Base-by-base conservation (phyloP, 2,797 vertebrate genomes). In the Philypnodon macrostomus region DNA sequence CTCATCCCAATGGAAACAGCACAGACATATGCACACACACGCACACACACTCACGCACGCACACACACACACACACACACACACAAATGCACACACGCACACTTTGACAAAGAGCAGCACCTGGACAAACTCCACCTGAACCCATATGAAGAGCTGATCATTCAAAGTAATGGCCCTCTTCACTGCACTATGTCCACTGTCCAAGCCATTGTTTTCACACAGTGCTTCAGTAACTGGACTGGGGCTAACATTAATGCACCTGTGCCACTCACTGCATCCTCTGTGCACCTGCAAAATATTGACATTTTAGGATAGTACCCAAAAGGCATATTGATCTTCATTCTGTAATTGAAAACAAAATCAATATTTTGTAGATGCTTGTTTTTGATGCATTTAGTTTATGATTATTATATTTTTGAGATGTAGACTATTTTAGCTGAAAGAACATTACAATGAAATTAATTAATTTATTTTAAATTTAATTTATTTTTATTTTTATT, bases 101-200 rank as follows among this genome's bases (percentile, higher is more conserved):
- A 68, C 29, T 34, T 29, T 45, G 14, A 80, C 72, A 82, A 77
- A 80, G 79, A 66, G 59, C 74, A 87, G 81, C 90, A 92, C 88
- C 90, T 91, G 89, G 84, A 68, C 86, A 90, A 88, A 89, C 85
- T 83, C 70, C 29, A 63, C 41, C 78, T 40, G 67, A 53, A 63
- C 71, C 83, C 72, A 58, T 77, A 81, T 89, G 81, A 79, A 76
- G 70, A 39, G 67, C 73, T 85, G n/a, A 87, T 89, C 86, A 84
- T 81, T 90, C 75, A 71, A 79, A 78, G 62, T 82, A 84, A 81
- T 71, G 38, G 64, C 21, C 24, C 73, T 69, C 79, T 50, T 75
- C 68, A 60, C 57, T 44, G 11, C 40, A 49, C 41, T 37, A 47
- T 66, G 71, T 60, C 70, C 66, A 67, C 63, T 66, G 63, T 78